Conservation (phyloP, 2,113 vertebrate genomes). For the Alosa alosa region DNA sequence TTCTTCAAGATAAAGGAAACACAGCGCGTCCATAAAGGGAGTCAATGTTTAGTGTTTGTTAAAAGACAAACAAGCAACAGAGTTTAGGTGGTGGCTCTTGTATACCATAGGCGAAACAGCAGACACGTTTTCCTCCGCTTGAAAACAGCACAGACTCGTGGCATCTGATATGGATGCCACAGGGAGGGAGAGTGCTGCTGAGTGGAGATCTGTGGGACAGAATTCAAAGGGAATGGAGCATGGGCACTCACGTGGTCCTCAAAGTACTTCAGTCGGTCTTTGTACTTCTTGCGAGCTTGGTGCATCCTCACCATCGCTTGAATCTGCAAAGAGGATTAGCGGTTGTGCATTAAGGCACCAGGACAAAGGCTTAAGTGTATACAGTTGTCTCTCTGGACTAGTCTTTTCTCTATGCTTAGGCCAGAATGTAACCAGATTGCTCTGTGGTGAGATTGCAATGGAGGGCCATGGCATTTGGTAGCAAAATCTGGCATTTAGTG, state of each 20-base stretch:
- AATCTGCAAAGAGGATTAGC: slow-evolving; percentile 70
- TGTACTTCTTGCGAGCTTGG: slow-evolving; percentile 89
- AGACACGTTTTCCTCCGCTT: neutral
- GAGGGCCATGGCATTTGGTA: neutral
- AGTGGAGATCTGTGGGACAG: neutral
- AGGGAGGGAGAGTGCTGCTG: neutral
- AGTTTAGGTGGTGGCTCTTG: neutral
- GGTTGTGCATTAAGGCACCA: neutral
- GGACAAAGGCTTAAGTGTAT: neutral
- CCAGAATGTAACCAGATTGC: neutral
- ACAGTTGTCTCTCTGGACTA: neutral
- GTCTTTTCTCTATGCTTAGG: neutral
- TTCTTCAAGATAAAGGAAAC: neutral
- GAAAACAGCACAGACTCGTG: neutral
- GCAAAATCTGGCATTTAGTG: neutral
- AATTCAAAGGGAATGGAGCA: neutral
- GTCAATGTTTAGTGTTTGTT: neutral
- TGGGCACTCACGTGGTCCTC: slow-evolving; percentile 82
- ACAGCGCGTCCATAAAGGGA: neutral
- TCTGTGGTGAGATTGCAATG: neutral
- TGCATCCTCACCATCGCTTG: slow-evolving; percentile 93
- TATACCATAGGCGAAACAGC: neutral
- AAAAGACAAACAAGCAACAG: neutral
- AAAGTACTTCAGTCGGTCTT: slow-evolving; percentile 89
- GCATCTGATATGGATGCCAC: neutral